Evolutionary conservation across 2,888 invertebrate genomes (phyloP).

Genomic region (Agrochola macilenta): DNA sequence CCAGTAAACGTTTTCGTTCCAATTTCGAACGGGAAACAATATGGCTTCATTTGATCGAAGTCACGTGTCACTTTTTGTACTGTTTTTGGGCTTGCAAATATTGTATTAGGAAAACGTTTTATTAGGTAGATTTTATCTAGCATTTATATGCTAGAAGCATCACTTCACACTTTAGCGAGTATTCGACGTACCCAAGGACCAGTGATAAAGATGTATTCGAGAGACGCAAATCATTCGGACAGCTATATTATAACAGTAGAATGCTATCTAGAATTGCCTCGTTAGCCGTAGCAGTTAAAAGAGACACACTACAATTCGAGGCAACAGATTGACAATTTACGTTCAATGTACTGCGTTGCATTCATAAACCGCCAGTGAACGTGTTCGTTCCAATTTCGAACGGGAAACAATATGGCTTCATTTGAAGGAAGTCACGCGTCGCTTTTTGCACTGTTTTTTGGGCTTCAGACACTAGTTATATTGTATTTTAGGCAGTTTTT

Average conservation of each 20-base stretch:
- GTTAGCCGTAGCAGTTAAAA: too few relatives aligned
- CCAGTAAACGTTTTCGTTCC: conserved; percentile 15
- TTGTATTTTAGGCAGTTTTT: background rate
- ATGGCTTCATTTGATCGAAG: conserved; percentile 38
- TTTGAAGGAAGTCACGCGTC: conserved; percentile 31
- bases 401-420: conserved; percentile 41
- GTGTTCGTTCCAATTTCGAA: conserved; percentile 29
- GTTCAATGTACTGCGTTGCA: conserved; percentile 12
- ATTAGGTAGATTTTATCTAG: background rate
- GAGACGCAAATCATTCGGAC: too few relatives aligned
- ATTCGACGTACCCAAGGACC: too few relatives aligned
- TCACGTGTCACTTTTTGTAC: conserved; percentile 17
- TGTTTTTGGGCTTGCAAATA: background rate
- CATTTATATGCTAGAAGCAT: too few relatives aligned
- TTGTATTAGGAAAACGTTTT: too few relatives aligned
- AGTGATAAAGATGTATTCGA: too few relatives aligned
- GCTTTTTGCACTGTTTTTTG: background rate
- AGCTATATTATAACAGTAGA: too few relatives aligned
- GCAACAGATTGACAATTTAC: conserved; percentile 24
- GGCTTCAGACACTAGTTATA: too few relatives aligned
- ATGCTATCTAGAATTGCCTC: too few relatives aligned
- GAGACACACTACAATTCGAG: too few relatives aligned
- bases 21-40: conserved; percentile 35
- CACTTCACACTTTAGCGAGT: too few relatives aligned
- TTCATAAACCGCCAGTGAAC: conserved; percentile 17